Base-by-base conservation (phyloP, 2,888 invertebrate genomes). In the Orthonevra nobilis region DNA sequence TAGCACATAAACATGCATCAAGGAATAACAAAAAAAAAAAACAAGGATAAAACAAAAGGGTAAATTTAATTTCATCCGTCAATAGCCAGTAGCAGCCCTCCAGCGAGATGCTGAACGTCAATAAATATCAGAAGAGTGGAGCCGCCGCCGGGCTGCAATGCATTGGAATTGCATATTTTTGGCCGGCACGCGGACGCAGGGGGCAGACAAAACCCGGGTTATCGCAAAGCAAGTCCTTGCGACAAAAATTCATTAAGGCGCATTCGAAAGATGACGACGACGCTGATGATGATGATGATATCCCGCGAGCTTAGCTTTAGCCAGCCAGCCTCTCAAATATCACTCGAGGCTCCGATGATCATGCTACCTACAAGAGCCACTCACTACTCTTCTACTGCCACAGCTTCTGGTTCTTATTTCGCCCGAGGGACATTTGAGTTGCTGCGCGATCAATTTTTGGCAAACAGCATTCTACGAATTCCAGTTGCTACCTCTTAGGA, bases 61-160 rank as follows among this genome's bases (percentile, higher is more conserved):
- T 68, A 73, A 79, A 79, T 79, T 79, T 79, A 79, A 79, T 79
- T 79, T 79, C 73, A 73, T 79, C 79, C 79, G 79, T 79, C 79
- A 79, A 79, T 79, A 79, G 79, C 79, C 73, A 61, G 79, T 79
- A 68, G 79, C 79, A 66, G 73, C 56, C 79, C 79, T 79, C 61
- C 48, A 68, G 77, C 77, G 14, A 50, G 34, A 48, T 23, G 34
- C 54, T 66, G 61, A 50, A 79, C 79, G 73, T 79, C 79, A 79
- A 79, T 79, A 79, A 79, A 79, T 79, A 73, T 79, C 56, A 32
- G 26, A 14, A 20, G 46, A 20, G 26, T 30, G 26, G 15, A 42
- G 32, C 56, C 40, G 30, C 19, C 17, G n/a, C 19, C 14, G 19
- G 40, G 52, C 40, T 23, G 23, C 46, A 12, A 15, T 58, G 58